Evolutionary conservation across 1,140 invertebrate genomes (phyloP).

Genomic region (Mamestra configurata): DNA sequence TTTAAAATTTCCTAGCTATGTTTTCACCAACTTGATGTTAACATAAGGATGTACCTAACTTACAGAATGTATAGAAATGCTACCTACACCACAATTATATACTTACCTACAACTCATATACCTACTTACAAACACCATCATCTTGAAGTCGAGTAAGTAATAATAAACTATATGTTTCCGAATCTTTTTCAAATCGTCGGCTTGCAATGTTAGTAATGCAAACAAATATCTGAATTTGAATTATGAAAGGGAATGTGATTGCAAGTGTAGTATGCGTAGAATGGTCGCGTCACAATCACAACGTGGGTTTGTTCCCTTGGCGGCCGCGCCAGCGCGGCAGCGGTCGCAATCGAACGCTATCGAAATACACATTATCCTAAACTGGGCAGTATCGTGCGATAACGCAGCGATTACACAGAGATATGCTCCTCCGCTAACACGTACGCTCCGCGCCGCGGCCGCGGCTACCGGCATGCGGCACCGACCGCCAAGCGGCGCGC

Average conservation of each 20-base stretch:
- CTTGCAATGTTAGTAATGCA: too few species aligned
- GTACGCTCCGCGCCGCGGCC: neutral
- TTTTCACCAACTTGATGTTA: too few species aligned
- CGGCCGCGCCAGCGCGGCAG: neutral
- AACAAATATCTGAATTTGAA: too few species aligned
- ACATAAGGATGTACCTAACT: too few species aligned
- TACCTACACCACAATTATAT: too few species aligned
- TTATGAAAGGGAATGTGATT: neutral
- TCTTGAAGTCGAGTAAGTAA: too few species aligned
- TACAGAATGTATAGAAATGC: too few species aligned
- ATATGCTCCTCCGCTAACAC: neutral
- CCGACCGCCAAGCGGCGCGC: neutral
- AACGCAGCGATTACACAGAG: conserved; percentile 25
- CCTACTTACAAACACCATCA: too few species aligned
- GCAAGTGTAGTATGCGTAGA: neutral
- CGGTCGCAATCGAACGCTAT: conserved; percentile 14
- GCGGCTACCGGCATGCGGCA: neutral
- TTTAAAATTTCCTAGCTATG: too few species aligned
- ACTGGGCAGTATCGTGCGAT: conserved; percentile 16
- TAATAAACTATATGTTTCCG: too few species aligned
- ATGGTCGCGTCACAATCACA: neutral
- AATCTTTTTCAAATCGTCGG: too few species aligned
- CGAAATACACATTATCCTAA: conserved; percentile 25
- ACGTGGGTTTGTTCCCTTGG: neutral
- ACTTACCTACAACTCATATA: too few species aligned